Base-by-base conservation (phyloP, 2,113 vertebrate species). In the Acanthisitta chloris region DNA sequence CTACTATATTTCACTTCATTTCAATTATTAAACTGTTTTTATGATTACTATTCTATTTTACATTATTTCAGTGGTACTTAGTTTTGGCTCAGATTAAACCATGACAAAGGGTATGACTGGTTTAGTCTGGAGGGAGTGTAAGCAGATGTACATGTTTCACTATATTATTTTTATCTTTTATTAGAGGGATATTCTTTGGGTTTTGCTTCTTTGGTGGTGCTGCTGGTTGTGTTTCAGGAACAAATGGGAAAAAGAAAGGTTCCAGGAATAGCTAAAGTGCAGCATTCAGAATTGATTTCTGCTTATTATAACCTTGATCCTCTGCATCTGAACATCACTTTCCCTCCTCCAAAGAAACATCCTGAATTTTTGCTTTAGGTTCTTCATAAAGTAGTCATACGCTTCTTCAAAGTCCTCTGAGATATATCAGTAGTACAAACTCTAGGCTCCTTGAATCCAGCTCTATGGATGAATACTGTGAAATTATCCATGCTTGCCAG, bases 271-370 rank as follows among this genome's bases (percentile, higher is more conserved):
- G 84, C 89, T 85, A 25, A 82, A 95, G 55, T 86, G 64, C 88
- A 81, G 81, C 51, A 49, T 57, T 78, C 57, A 72, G 59, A 90
- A 96, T 96, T 88, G 92, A 97, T 97, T 96, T 94, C 79, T 92
- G 51, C 90, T 92, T 94, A 45, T 93, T 95, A 90, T 97, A 96
- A 93, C 79, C 17, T 91, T 64, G 70, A 31, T 73, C 38, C 14
- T 91, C 74, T 82, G 62, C 42, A 36, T 92, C 77, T 94, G 69
- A 83, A 48, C 36, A 86, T 74, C 21, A 12, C 25, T 51, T 24
- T 81, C 9, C 16, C 17, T 17, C 7, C 9, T 34, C 7, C 6
- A 26, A 78, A 70, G 79, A 67, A 49, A 3, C 9, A 46, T 6
- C 45, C 33, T 45, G 40, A 23, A 25, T 81, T 86, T 89, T 76